Evolutionary conservation across 2,797 vertebrate genomes (phyloP).

Genomic region (Sebastes matsubarae): DNA sequence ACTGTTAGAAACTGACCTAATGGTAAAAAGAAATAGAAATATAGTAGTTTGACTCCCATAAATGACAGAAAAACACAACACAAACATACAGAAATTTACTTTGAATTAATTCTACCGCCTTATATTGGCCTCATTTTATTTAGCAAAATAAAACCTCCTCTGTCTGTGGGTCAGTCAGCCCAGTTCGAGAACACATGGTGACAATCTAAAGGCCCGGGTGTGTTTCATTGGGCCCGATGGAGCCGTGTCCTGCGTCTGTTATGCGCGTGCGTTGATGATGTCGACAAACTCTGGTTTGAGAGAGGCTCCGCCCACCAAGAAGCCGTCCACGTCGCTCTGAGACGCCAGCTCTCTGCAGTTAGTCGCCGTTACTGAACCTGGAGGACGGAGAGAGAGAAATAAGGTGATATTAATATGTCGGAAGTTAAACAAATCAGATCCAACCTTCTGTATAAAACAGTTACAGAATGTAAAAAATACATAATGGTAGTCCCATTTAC

Average conservation of each 20-base stretch:
- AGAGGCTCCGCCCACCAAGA: constrained; percentile 93
- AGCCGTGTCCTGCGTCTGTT: neutral
- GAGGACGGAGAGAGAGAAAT: neutral
- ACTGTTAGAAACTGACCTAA: neutral
- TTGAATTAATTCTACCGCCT: too few relatives aligned
- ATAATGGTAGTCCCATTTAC: too few relatives aligned
- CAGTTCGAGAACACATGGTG: neutral
- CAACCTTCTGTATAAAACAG: neutral
- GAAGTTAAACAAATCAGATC: neutral
- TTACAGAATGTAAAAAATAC: too few relatives aligned
- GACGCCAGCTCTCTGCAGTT: constrained; percentile 90
- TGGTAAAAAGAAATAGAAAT: neutral
- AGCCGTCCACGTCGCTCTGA: constrained; percentile 90
- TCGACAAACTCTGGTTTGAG: constrained; percentile 93
- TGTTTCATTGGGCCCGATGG: neutral
- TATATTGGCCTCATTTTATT: too few relatives aligned
- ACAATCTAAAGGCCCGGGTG: constrained; percentile 12
- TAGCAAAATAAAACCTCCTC: neutral
- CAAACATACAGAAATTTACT: too few relatives aligned
- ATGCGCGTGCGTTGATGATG: constrained; percentile 90
- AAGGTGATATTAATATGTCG: neutral
- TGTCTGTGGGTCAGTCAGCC: neutral
- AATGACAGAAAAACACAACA: neutral
- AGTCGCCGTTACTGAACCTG: constrained; percentile 90
- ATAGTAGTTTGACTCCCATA: neutral